Percentiles rank a stretch among this genome's conserved stretches.
These are phyloP conservation scores for Holacanthella duospinosa DNA, from an alignment of 2,888 invertebrate species.

Conservation along the genomic window DNA sequence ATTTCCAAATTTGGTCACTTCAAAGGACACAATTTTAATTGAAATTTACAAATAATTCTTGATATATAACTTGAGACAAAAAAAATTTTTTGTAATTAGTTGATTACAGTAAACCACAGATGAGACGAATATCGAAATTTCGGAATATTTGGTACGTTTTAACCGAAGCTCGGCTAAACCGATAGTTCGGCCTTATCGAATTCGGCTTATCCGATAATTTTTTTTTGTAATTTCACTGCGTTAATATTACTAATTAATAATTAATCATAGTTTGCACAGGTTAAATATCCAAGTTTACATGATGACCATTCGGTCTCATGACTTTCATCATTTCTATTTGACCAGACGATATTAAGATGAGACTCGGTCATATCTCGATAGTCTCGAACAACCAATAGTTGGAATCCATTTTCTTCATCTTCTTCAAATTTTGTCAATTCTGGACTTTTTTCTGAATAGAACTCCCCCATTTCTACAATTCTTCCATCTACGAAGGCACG, in stretches of 20 bases:
- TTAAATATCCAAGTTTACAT: background rate
- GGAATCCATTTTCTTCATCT: background rate
- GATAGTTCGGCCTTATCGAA: no score
- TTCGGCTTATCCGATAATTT: no score
- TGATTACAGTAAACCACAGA: no score
- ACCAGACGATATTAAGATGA: background rate
- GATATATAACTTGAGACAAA: no score
- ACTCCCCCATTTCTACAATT: background rate
- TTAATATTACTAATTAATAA: background rate
- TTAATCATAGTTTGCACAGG: background rate
- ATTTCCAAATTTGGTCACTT: no score
- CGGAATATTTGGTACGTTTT: no score
- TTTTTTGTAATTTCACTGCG: no score
- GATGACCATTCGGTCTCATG: background rate
- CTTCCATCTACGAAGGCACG: background rate
- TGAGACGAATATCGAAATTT: no score
- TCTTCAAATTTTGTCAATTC: background rate
- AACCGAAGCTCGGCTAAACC: no score
- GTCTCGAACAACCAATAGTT: background rate
- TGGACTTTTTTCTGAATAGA: background rate
- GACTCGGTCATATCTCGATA: background rate
- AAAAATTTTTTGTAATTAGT: no score
- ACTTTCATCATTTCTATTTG: background rate
- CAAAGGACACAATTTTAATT: no score
- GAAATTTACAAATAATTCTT: no score